A percentile compares a stretch with the other conserved stretches of the same genome.
These are phyloP conservation scores for Drosophila koepferae DNA, from an alignment of 2,888 invertebrate species.

Conservation along the genomic window DNA sequence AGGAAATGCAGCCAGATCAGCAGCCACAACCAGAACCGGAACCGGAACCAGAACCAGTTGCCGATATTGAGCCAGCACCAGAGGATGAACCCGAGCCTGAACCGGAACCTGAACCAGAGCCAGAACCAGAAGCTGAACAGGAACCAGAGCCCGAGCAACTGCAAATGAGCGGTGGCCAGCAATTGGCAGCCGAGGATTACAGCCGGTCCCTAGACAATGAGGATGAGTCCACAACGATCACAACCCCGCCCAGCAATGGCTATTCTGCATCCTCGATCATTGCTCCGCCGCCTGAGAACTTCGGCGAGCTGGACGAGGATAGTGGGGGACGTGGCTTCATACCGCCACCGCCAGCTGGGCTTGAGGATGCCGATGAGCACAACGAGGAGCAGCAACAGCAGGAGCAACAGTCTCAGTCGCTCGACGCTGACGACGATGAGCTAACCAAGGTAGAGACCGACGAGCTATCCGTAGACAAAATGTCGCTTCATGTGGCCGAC, in stretches of 20 bases:
- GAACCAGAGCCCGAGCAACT: constrained; percentile 41
- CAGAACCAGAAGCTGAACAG: constrained; percentile 8
- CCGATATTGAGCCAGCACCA: not conserved
- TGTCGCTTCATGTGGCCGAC: constrained; percentile 37
- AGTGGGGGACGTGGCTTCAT: constrained; percentile 66
- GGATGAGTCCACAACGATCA: constrained; percentile 84
- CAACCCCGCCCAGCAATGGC: constrained; percentile 84
- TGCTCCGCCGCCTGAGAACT: constrained; percentile 80
- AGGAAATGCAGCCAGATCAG: not conserved
- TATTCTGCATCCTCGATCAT: constrained; percentile 83
- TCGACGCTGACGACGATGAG: constrained; percentile 61
- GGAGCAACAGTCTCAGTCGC: constrained; percentile 33
- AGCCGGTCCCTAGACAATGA: constrained; percentile 79
- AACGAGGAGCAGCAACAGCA: constrained; percentile 17
- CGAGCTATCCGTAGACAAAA: constrained; percentile 44
- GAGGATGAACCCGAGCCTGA: constrained; percentile 23
- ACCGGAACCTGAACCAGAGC: constrained; percentile 7
- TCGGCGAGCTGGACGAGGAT: constrained; percentile 76
- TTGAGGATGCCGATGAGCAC: constrained; percentile 55
- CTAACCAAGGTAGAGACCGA: constrained; percentile 68
- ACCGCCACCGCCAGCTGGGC: constrained; percentile 70
- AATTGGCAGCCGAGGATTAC: constrained; percentile 66
- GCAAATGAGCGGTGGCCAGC: constrained; percentile 48
- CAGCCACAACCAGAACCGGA: constrained; percentile 5
- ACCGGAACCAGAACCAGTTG: constrained; percentile 18